Evolutionary conservation across 1,140 invertebrate species (phyloP).

Genomic region (Pantala flavescens): DNA sequence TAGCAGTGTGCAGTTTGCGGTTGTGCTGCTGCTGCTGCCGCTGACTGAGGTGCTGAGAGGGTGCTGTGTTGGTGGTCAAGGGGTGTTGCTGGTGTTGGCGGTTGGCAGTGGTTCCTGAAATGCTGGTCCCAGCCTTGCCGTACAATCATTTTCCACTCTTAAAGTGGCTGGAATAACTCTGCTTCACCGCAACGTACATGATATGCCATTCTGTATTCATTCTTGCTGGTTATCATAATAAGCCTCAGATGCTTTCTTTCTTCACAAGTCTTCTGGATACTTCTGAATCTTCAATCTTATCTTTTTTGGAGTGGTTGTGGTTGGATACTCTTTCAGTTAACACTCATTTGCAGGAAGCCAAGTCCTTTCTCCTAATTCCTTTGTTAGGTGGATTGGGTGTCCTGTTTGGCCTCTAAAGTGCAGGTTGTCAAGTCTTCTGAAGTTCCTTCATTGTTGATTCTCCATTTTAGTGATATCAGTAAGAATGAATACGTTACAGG

Average conservation of each 20-base stretch:
- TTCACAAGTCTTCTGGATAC: not conserved
- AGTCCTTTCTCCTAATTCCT: not conserved
- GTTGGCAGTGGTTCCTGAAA: slow-evolving; percentile 7
- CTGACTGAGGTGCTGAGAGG: not conserved
- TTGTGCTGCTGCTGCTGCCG: slow-evolving; percentile 5
- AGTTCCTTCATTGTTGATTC: not conserved
- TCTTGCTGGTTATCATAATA: not conserved
- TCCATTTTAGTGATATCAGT: not conserved
- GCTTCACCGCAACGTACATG: not conserved
- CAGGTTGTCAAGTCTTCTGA: not conserved
- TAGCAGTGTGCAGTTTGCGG: slow-evolving; percentile 7
- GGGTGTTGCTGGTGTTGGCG: slow-evolving; percentile 5
- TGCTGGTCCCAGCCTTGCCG: slow-evolving; percentile 5
- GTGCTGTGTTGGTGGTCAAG: not conserved
- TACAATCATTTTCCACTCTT: slow-evolving; percentile 7
- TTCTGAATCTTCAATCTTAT: not conserved
- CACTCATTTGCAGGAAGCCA: not conserved
- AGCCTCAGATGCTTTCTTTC: not conserved
- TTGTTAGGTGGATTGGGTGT: not conserved
- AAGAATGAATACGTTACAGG: slow-evolving; percentile 1
- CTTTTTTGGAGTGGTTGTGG: not conserved
- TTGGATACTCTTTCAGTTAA: not conserved
- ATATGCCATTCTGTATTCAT: not conserved
- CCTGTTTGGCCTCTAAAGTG: not conserved
- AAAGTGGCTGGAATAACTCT: slow-evolving; percentile 9